Conservation (phyloP, 2,888 invertebrate genomes). For the Drosophila lutescens region DNA sequence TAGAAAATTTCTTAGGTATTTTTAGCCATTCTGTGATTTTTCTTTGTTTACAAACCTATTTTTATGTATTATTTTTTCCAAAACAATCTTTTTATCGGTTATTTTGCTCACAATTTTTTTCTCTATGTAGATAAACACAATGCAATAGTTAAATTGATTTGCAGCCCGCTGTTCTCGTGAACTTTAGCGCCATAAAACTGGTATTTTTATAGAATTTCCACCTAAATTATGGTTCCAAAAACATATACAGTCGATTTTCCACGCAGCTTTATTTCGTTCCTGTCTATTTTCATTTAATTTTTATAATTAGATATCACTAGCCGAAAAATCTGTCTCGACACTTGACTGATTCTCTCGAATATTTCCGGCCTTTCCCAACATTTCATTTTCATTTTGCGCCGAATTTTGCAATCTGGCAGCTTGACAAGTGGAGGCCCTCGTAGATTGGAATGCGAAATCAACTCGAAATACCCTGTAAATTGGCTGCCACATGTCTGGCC, state of each 20-base stretch:
- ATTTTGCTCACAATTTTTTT: neutral
- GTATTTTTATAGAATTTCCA: conserved; percentile 6
- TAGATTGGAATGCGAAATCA: neutral
- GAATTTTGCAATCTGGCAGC: conserved; percentile 68
- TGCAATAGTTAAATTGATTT: conserved; percentile 30
- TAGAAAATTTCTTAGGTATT: too few relatives aligned
- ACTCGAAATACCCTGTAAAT: conserved; percentile 63
- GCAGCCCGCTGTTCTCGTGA: neutral
- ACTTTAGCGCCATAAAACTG: conserved; percentile 10
- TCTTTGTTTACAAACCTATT: neutral
- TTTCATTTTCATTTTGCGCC: conserved; percentile 15
- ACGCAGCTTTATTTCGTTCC: neutral
- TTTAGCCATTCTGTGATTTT: neutral
- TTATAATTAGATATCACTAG: conserved; percentile 44
- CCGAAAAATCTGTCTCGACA: conserved; percentile 28
- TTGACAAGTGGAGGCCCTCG: conserved; percentile 67
- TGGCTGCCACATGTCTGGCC: conserved; percentile 69
- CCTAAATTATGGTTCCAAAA: conserved; percentile 6
- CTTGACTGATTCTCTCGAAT: conserved; percentile 37
- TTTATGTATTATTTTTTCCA: neutral
- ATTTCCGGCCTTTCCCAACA: conserved; percentile 68
- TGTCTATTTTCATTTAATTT: conserved; percentile 28
- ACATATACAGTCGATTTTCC: neutral
- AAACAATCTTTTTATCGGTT: too few relatives aligned
- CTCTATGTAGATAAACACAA: neutral